Base-by-base conservation (phyloP, 2,113 vertebrate species). In the Aptenodytes patagonicus region DNA sequence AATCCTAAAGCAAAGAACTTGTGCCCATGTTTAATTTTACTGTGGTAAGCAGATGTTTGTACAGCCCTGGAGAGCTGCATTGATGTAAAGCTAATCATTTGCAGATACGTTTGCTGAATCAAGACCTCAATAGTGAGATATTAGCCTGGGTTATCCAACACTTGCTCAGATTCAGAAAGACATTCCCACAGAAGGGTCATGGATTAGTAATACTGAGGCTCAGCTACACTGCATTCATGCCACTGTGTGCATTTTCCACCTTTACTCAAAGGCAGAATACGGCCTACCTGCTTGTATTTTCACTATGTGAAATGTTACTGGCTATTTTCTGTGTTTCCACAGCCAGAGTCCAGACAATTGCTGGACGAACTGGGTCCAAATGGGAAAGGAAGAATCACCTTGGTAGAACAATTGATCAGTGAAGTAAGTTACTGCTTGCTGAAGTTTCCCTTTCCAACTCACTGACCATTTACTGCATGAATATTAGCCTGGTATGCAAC, bases 331-430 rank as follows among this genome's bases (percentile, higher is more conserved):
- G 32, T 95, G 49, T 90, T 93, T 87, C 83, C 71, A 95, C 96
- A 98, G 97, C 90, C 96, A 60, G 97, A 98, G 76, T 97, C 98
- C 64, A 94, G 88, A 72, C 97, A 98, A 91, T 97, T 99, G 46
- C 95, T 99, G 89, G 97, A 98, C 10, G 98, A 99, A 93, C 81
- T 99, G 13, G 98, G 98, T 66, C 97, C 93, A 2, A 78, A 95
- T 3, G 98, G 98, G 55, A 90, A 94, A 87, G 98, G 98, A 69
- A 97, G 95, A 89, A 94, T 98, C 73, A 60, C 95, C 21, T 62
- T 97, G 34, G 90, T 99, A 91, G 98, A 99, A 96, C 97, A 98
- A 78, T 95, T 99, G 64, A 97, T 99, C 40, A 97, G 98, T 85
- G 98, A 99, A 97, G 99, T 99, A 97, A 97, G 89, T 95, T 47